Evolutionary conservation across 2,113 vertebrate species (phyloP).

Genomic region (Hystrix cristata): DNA sequence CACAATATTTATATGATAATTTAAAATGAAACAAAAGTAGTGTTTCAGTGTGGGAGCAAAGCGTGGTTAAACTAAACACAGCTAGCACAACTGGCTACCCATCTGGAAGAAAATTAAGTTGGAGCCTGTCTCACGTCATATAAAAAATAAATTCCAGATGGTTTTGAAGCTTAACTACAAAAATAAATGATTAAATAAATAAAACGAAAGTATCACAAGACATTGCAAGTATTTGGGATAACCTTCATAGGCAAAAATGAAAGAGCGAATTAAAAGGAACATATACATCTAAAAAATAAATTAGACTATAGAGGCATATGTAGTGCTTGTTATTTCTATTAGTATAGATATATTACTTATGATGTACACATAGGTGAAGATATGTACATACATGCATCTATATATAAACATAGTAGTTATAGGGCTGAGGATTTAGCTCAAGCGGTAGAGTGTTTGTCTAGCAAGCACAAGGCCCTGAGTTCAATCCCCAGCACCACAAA

Average conservation of each 20-base stretch:
- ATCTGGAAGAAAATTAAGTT: slow-evolving; percentile 80
- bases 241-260: slow-evolving; percentile 7
- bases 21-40: slow-evolving; percentile 68
- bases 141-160: slow-evolving; percentile 82
- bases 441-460: no score
- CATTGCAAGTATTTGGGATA: not conserved
- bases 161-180: slow-evolving; percentile 78
- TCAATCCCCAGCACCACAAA: no score
- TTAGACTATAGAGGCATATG: not conserved
- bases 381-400: no score
- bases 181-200: slow-evolving; percentile 81
- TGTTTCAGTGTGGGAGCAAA: slow-evolving; percentile 53
- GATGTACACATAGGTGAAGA: not conserved
- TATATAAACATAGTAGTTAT: not conserved
- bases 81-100: slow-evolving; percentile 77
- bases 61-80: slow-evolving; percentile 69
- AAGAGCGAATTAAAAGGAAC: slow-evolving; percentile 11
- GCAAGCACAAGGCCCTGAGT: no score
- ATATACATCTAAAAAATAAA: not conserved
- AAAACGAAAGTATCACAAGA: slow-evolving; percentile 74
- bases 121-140: slow-evolving; percentile 66
- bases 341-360: not conserved
- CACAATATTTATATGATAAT: slow-evolving; percentile 76
- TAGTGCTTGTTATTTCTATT: not conserved
- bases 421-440: not conserved